These are phyloP conservation scores for Mythimna impura DNA, from an alignment of 2,888 invertebrate species.

Conservation along the genomic window DNA sequence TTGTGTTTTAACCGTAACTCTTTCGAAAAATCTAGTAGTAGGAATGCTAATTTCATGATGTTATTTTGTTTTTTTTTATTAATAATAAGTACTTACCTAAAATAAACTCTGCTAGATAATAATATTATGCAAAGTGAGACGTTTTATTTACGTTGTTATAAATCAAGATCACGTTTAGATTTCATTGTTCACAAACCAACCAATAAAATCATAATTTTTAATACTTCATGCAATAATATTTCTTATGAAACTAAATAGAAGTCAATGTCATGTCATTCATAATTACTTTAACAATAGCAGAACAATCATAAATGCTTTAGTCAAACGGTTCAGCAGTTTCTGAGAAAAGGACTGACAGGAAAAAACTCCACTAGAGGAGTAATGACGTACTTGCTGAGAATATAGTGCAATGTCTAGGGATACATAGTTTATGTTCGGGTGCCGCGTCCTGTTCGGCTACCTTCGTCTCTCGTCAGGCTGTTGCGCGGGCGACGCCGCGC, in stretches of 20 bases:
- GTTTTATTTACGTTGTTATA: not conserved
- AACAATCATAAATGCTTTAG: constrained; percentile 24
- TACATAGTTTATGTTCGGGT: not conserved
- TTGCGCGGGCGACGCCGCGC: no score
- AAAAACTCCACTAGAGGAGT: not conserved
- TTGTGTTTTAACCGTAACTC: no score
- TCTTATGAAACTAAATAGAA: constrained; percentile 9
- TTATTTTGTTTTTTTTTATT: not conserved
- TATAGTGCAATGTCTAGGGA: not conserved
- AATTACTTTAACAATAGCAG: constrained; percentile 29
- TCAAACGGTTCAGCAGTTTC: constrained; percentile 36
- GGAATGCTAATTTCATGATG: not conserved
- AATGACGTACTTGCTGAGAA: not conserved
- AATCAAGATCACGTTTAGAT: not conserved
- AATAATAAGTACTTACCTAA: no score
- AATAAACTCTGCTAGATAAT: no score
- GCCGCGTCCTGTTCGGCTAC: no score
- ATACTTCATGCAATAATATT: not conserved
- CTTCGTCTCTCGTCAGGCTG: no score
- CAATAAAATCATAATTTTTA: not conserved
- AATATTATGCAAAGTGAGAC: not conserved
- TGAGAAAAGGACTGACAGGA: constrained; percentile 31
- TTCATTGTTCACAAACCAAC: not conserved
- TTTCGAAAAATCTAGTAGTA: no score
- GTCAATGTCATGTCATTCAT: constrained; percentile 38